Percentiles rank a stretch among this genome's conserved stretches.
Evolutionary conservation across 2,113 vertebrate species (phyloP).

Genomic region (Nesospiza acunhae): DNA sequence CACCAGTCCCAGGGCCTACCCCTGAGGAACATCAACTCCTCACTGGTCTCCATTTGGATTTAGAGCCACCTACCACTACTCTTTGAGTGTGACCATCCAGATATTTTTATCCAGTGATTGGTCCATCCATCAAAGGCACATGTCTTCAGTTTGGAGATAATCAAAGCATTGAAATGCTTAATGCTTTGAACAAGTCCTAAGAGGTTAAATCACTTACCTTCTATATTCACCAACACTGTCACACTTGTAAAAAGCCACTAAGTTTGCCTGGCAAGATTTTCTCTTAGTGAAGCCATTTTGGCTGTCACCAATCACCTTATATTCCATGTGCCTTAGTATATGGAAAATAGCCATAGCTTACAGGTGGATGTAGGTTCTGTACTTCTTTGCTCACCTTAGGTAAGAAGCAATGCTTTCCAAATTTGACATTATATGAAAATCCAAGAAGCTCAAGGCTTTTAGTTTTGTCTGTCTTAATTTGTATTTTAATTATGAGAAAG

Average conservation of each 20-base stretch:
- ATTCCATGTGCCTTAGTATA: neutral
- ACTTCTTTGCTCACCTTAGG: neutral
- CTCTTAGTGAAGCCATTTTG: neutral
- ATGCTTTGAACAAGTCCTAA: neutral
- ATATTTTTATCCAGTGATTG: neutral
- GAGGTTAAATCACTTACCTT: neutral
- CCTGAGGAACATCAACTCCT: neutral
- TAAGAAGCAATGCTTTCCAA: neutral
- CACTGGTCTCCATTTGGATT: neutral
- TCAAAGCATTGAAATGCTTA: neutral
- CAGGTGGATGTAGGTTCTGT: neutral
- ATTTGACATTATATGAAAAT: neutral
- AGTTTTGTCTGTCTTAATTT: neutral
- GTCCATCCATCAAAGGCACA: neutral
- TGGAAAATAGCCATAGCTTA: neutral
- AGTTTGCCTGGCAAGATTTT: neutral
- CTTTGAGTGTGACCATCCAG: neutral
- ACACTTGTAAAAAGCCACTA: neutral
- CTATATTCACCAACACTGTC: neutral
- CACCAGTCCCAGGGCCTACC: fast-evolving
- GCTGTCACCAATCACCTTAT: neutral
- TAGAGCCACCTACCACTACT: neutral
- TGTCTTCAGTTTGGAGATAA: neutral
- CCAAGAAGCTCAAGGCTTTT: neutral
- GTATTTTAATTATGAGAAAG: neutral